A percentile compares a stretch with the other conserved stretches of the same genome.
Conservation (phyloP, 2,113 vertebrate species). For the Carollia perspicillata region DNA sequence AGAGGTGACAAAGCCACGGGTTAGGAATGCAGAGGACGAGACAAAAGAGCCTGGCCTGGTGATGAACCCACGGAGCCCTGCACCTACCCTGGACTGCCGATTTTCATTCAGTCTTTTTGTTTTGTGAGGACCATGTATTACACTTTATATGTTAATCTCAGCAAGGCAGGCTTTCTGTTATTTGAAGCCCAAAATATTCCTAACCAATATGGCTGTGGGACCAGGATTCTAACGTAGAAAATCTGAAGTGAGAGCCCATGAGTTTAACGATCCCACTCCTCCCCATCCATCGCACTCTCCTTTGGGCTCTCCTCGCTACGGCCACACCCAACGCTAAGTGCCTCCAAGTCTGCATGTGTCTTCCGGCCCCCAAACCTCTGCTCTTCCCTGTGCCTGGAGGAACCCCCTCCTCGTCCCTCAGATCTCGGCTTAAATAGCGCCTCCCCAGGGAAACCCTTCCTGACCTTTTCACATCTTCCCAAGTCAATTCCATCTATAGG, state of each 20-base stretch:
- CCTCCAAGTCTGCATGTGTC: not conserved
- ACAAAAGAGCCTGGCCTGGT: not conserved
- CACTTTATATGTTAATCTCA: not conserved
- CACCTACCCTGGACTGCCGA: not conserved
- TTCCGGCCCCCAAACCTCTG: not conserved
- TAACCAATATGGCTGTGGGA: not conserved
- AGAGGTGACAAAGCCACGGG: not conserved
- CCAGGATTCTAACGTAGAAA: not conserved
- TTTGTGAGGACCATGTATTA: not conserved
- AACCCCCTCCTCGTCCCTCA: not conserved
- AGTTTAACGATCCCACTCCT: not conserved
- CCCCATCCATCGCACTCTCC: rapidly evolving
- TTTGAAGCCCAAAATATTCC: not conserved
- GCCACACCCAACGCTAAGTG: not conserved
- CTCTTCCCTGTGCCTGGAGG: not conserved
- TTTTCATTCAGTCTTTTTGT: not conserved
- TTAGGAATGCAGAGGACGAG: not conserved
- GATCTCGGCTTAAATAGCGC: not conserved
- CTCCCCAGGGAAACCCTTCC: not conserved
- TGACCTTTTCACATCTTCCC: not conserved
- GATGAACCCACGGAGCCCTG: not conserved
- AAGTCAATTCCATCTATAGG: not conserved
- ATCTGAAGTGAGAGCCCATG: not conserved
- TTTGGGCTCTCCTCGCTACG: not conserved
- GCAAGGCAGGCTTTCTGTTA: not conserved